Evolutionary conservation across 2,888 invertebrate species (phyloP).

Genomic region (Dolomedes plantarius): DNA sequence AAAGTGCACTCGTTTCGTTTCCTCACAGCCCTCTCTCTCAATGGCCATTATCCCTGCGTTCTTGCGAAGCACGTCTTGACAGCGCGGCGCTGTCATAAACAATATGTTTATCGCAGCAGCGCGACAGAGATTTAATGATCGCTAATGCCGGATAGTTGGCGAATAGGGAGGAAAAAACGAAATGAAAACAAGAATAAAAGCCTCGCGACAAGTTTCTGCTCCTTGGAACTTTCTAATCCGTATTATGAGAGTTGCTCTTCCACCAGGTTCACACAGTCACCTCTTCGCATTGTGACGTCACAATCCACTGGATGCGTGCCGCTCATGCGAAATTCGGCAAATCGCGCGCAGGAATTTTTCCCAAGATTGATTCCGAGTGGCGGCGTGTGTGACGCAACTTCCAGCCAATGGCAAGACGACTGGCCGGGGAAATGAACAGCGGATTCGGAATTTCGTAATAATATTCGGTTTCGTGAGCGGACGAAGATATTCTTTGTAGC

Average conservation of each 20-base stretch:
- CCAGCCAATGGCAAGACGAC: not conserved
- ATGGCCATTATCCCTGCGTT: not conserved
- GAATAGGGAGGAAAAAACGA: slow-evolving; percentile 30
- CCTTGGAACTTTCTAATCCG: slow-evolving; percentile 36
- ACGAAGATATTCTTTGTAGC: too few species aligned
- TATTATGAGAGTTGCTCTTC: slow-evolving; percentile 63
- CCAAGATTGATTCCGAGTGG: slow-evolving; percentile 6
- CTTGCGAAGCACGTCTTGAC: not conserved
- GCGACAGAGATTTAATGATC: slow-evolving; percentile 46
- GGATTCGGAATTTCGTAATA: not conserved
- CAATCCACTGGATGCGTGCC: slow-evolving; percentile 41
- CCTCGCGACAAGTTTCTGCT: slow-evolving; percentile 44
- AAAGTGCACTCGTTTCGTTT: too few species aligned
- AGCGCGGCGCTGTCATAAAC: slow-evolving; percentile 31
- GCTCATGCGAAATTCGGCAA: slow-evolving; percentile 15
- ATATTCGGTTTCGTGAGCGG: not conserved
- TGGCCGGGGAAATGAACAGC: not conserved
- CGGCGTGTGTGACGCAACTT: slow-evolving; percentile 1
- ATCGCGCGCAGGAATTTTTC: slow-evolving; percentile 10
- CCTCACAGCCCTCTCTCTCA: too few species aligned
- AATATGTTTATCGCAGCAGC: slow-evolving; percentile 37
- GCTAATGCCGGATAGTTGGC: slow-evolving; percentile 51
- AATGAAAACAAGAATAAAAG: slow-evolving; percentile 14
- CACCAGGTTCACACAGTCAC: slow-evolving; percentile 55
- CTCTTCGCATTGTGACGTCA: slow-evolving; percentile 59